Base-by-base conservation (phyloP, 30 jellyfish, hydroid and myxozoan species). In the Nemopilema nomurai region DNA sequence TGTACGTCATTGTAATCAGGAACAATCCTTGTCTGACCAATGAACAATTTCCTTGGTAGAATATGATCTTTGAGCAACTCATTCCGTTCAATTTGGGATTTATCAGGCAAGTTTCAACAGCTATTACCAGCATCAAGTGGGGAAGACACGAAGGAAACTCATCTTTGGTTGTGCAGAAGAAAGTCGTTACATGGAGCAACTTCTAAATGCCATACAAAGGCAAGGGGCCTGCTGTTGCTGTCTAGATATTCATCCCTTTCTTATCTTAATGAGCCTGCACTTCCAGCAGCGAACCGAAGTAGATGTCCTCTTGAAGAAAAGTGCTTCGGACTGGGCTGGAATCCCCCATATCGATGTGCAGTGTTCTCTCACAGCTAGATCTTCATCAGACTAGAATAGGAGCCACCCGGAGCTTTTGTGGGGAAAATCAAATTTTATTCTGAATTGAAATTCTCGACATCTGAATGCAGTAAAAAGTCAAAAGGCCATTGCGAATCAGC, bases 341-440 rank as follows among this genome's bases (percentile, higher is more conserved):
- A 32, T 73, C 19, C 51, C 83, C 27, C 71, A 13, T 32, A 9
- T 6, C 19, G 41, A 31, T 23, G 1, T 73, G 16, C 83, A 73
- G 4, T 73, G 89, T 80, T 19, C 74, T 31, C 63, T 29, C 89
- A 22, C 89, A 80, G 89, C 62, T 51, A 41, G 89, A 49, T 18
- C 73, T 52, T 77, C 50, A 85, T 63, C 41, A 28, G 30, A 41
- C 8, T 63, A 75, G 76, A 84, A 84, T 62, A 51, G 87, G 81
- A 21, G 28, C 93, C 87, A 86, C 64, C 74, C 83, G 93, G 83
- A 63, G 87, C 83, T 62, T 73, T 84, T 84, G 87, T 84, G 77
- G 67, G 65, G 33, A 51, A 84, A 84, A 84, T 84, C 93, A 75
- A 84, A 84, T 84, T 84, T 65, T 84, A 41, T 69, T 26, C 75